Base-by-base conservation (phyloP, 2,888 invertebrate species). In the Ectemnius cavifrons region DNA sequence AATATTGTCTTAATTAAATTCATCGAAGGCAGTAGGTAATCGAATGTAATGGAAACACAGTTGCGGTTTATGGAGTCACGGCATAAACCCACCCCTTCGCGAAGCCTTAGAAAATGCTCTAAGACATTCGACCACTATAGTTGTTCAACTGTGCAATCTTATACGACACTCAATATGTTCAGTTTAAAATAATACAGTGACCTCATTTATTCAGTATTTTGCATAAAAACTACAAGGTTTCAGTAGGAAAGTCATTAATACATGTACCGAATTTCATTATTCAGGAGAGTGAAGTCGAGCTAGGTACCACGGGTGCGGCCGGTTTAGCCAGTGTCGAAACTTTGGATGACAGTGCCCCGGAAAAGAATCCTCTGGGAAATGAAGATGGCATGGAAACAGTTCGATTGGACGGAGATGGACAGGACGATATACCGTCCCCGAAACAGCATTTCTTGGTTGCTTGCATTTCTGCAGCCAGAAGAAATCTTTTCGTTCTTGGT, bases 271-370 rank as follows among this genome's bases (percentile, higher is more conserved):
- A 37, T 1, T 8, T 52, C 56, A 4, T 11, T 67, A 79, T 81
- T 6, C 72, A 91, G 91, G 91, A 91, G 73, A 73, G 91, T 58
- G 91, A 92, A 85, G 89, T 91, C 5, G 93, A 94, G 87, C 89
- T 92, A 45, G 92, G 93, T 71, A 91, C 92, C 62, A 93, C 92
- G 67, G 93, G 93, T 73, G 93, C 94, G 80, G 94, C 94, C 81
- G 94, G 95, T 20, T 92, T 96, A 64, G 96, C 96, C 0, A 96
- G 96, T 5, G 94, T 95, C 93, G 96, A 96, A 90, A 96, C 96
- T 0, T 91, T 96, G 59, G 96, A 96, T 86, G 96, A 96, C 83
- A 94, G 94, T 80, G 93, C 94, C 80, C 93, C 94, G 16, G 94
- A 94, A 68, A 94, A 93, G 74, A 92, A 91, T 71, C 92, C 92